Conservation (phyloP, 1,140 invertebrate species). For the Drosophila varians region DNA sequence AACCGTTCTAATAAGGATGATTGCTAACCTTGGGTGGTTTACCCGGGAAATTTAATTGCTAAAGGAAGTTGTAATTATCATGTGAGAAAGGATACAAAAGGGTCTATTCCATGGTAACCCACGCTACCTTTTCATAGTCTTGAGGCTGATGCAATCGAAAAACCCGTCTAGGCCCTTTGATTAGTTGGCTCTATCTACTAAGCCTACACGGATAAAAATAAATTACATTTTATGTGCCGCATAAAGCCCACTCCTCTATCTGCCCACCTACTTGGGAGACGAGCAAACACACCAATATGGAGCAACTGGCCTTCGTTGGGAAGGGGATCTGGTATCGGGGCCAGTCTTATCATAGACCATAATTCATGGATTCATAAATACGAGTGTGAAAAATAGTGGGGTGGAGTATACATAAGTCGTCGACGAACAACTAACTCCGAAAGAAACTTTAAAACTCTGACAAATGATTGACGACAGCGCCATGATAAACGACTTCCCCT, state of each 20-base stretch:
- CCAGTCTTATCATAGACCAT: conserved; percentile 48
- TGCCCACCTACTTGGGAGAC: conserved; percentile 46
- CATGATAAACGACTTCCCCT: conserved; percentile 65
- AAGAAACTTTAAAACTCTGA: conserved; percentile 47
- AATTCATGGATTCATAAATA: conserved; percentile 35
- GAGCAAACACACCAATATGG: conserved; percentile 31
- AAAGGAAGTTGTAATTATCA: conserved; percentile 1
- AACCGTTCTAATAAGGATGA: conserved; percentile 16
- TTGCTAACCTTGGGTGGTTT: conserved; percentile 19
- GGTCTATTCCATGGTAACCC: neutral
- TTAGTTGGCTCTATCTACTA: conserved; percentile 51
- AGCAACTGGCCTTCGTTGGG: conserved; percentile 61
- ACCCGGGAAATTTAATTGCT: conserved; percentile 1
- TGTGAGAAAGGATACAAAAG: neutral
- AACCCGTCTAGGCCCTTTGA: conserved; percentile 45
- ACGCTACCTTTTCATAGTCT: conserved; percentile 12
- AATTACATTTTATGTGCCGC: conserved; percentile 59
- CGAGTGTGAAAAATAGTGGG: conserved; percentile 16
- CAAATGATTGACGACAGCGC: conserved; percentile 73
- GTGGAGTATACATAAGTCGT: conserved; percentile 4
- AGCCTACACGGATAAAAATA: conserved; percentile 58
- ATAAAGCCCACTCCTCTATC: conserved; percentile 56
- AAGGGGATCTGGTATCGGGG: conserved; percentile 26
- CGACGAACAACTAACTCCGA: conserved; percentile 12
- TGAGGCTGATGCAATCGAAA: conserved; percentile 16